Conservation (phyloP, 2,113 vertebrate species). For the Alethe diademata region DNA sequence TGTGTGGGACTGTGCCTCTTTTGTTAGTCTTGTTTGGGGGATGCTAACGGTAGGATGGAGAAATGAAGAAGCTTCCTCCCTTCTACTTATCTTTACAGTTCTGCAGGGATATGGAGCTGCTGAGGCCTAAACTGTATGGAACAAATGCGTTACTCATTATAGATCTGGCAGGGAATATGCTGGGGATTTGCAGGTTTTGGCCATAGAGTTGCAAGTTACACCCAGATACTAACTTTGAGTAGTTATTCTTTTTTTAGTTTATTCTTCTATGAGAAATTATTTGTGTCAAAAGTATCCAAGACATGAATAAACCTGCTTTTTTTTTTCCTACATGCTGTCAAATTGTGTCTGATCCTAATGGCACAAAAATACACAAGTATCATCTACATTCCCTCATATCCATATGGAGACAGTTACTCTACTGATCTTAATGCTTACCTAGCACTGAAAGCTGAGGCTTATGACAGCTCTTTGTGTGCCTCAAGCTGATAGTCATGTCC, state of each 20-base stretch:
- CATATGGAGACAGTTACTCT: not conserved
- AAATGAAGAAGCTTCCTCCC: not conserved
- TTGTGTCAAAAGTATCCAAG: not conserved
- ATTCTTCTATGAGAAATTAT: not conserved
- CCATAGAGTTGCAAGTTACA: not conserved
- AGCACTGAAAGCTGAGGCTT: not conserved
- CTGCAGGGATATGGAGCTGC: not conserved
- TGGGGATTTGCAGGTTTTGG: not conserved
- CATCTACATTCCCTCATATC: not conserved
- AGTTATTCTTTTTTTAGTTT: not conserved
- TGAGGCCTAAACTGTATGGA: not conserved
- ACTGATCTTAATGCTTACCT: not conserved
- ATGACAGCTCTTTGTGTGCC: rapidly evolving
- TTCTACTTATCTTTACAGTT: not conserved
- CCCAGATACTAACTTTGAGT: not conserved
- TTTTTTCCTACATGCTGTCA: not conserved
- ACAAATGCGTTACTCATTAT: not conserved
- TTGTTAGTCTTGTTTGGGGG: not conserved
- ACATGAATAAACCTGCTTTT: not conserved
- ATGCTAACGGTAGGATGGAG: not conserved
- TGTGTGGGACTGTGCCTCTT: not conserved
- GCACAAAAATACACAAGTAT: not conserved
- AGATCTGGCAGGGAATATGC: not conserved
- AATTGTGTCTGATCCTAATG: not conserved
- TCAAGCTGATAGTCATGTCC: not conserved